phyloP scores from a whole-genome alignment of 2,113 vertebrate species.

The Datnioides undecimradiatus region DNA sequence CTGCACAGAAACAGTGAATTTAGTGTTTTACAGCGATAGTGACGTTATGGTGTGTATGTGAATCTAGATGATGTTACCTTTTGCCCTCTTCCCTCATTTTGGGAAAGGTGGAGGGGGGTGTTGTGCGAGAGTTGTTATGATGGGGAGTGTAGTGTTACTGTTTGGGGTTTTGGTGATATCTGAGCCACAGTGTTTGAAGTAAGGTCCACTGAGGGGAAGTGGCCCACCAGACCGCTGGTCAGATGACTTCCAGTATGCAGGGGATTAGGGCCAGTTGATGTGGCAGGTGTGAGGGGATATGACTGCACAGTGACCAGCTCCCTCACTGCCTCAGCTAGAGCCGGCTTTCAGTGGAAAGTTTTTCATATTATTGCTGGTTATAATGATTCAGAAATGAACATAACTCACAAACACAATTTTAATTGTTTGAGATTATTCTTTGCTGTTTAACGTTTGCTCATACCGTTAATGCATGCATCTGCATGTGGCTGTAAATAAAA shows the following conservation, averaged over 20 bases:
- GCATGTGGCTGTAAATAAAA: not conserved
- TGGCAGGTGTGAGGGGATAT: slow-evolving; percentile 79
- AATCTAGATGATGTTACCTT: slow-evolving; percentile 12
- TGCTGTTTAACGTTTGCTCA: not conserved
- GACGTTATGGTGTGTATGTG: not conserved
- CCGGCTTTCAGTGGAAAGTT: not conserved
- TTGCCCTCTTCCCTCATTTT: slow-evolving; percentile 7
- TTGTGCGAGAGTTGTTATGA: slow-evolving; percentile 66
- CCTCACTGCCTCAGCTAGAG: not conserved
- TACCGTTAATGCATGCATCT: not conserved
- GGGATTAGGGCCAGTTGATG: slow-evolving; percentile 79
- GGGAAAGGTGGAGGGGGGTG: slow-evolving; percentile 27
- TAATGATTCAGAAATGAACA: not conserved
- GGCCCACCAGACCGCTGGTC: slow-evolving; percentile 74
- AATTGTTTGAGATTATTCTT: not conserved
- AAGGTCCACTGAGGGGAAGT: slow-evolving; percentile 77
- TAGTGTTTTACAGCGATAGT: slow-evolving; percentile 3
- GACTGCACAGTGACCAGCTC: slow-evolving; percentile 51
- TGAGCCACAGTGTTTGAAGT: slow-evolving; percentile 81
- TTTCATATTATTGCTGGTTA: not conserved
- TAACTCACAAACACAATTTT: not conserved
- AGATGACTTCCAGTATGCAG: slow-evolving; percentile 84
- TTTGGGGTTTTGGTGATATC: slow-evolving; percentile 76
- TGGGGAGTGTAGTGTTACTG: slow-evolving; percentile 76
- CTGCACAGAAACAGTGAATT: not conserved